Conservation (phyloP, 2,797 vertebrate species). For the Enteromius mattozi region DNA sequence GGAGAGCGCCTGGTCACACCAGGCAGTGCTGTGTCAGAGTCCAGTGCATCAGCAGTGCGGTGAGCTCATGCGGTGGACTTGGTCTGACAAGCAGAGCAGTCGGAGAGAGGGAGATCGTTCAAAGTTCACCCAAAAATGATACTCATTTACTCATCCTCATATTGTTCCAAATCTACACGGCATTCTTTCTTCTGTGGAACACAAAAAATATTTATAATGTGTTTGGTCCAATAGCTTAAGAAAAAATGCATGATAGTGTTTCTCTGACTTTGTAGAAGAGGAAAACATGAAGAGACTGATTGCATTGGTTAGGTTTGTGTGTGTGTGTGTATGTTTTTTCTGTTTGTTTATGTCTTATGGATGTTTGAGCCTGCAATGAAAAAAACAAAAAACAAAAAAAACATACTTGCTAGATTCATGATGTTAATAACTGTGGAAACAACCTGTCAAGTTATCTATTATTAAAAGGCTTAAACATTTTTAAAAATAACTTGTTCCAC, state of each 20-base stretch:
- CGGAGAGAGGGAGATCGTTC: constrained; percentile 17
- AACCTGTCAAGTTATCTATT: not conserved
- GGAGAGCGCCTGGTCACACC: constrained; percentile 10
- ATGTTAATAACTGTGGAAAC: not conserved
- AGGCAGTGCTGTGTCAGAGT: constrained; percentile 39
- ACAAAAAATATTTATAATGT: not conserved
- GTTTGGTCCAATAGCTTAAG: not conserved
- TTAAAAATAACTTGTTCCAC: not conserved
- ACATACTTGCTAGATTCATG: not conserved
- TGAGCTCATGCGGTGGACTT: constrained; percentile 58
- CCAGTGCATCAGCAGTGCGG: constrained; percentile 53
- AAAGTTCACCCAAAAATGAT: not conserved
- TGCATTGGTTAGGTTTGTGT: not conserved
- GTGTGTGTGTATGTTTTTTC: too few species aligned
- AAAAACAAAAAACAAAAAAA: not conserved
- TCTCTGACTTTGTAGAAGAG: not conserved
- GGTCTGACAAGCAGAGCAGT: constrained; percentile 52
- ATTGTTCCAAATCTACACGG: not conserved
- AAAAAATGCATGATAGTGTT: not conserved
- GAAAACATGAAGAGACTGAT: not conserved
- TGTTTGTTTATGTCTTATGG: not conserved
- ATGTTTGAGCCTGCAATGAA: not conserved
- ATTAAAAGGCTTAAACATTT: not conserved
- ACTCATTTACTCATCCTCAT: not conserved
- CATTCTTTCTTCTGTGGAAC: not conserved